Evolutionary conservation across 2,113 vertebrate species (phyloP), one percentile per base, ranked within the genome.

Genomic region (Chamaetylas fuelleborni): DNA sequence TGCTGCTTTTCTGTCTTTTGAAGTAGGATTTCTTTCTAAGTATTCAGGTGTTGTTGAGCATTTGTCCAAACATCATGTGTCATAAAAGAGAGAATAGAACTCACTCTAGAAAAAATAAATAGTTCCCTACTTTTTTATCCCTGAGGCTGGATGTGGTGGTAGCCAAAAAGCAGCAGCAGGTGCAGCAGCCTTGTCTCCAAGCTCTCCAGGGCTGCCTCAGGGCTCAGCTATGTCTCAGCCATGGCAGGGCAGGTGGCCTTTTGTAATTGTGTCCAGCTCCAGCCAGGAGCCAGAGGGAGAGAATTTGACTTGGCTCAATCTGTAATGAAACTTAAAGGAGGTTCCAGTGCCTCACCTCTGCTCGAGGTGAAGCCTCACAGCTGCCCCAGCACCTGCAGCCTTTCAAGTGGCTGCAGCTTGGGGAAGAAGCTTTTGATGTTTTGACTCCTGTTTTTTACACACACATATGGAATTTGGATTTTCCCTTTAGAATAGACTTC

Each of bases 381-480:
- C 77, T 72, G 67, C 58, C 54, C 56, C 26, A 0, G 23, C 28
- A n/a, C 19, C 61, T 54, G 67, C 40, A 25, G 58, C 84, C 76
- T 89, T 84, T 66, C 42, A 71, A 29, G 65, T 85, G 88, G 33
- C 79, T 64, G 62, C 57, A 88, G 62, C 57, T 22, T 38, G 34
- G 42, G 51, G 66, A 87, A 72, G 36, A 36, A 69, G 57, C 57
- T 88, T 87, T 51, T 34, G 29, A 38, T 88, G 47, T 33, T 88
- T 81, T 78, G 73, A 47, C 22, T 56, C 15, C 28, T 84, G 56
- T 31, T 70, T 53, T 29, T 9, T 42, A 48, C 2, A 57, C 3
- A 7, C 9, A 69, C 0, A 24, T 3, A 3, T 0, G 5, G 31
- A 22, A 56, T 22, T 25, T 42, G 24, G 31, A 4, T 36, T 61